These are phyloP conservation scores for Rallus limicola DNA, from an alignment of 2,113 vertebrate genomes.

Conservation along the genomic window DNA sequence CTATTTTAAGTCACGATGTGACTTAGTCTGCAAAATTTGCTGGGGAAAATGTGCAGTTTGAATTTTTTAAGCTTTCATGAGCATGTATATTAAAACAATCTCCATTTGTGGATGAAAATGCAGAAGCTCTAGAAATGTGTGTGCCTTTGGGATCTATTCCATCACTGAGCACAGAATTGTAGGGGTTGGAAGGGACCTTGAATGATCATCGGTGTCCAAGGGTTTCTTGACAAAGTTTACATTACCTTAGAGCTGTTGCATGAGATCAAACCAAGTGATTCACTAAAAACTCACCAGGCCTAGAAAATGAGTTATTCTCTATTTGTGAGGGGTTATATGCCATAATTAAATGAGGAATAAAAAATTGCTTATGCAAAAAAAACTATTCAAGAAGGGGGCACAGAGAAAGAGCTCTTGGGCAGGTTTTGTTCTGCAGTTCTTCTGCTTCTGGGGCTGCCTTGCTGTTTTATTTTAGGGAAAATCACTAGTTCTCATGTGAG, in stretches of 20 bases:
- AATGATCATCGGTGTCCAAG: neutral
- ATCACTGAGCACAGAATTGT: neutral
- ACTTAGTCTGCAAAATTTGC: neutral
- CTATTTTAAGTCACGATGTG: neutral
- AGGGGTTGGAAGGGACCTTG: no score
- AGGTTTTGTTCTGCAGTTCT: neutral
- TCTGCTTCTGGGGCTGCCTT: accelerated
- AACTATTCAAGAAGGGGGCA: neutral
- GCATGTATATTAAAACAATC: neutral
- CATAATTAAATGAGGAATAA: neutral
- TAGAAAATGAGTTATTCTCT: neutral
- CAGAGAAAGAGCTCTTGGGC: neutral
- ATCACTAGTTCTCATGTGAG: neutral
- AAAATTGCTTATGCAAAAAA: neutral
- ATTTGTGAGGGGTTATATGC: neutral
- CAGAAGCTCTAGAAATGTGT: neutral
- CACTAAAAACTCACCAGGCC: neutral
- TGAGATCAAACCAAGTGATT: neutral
- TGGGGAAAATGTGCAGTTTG: no score
- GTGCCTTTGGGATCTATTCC: conserved; percentile 5
- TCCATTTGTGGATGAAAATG: neutral
- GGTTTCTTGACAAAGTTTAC: neutral
- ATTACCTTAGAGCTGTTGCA: neutral
- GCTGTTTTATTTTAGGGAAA: neutral
- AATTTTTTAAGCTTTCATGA: neutral